phyloP scores from a whole-genome alignment of 2,888 invertebrate species.

The Pammene aurita region DNA sequence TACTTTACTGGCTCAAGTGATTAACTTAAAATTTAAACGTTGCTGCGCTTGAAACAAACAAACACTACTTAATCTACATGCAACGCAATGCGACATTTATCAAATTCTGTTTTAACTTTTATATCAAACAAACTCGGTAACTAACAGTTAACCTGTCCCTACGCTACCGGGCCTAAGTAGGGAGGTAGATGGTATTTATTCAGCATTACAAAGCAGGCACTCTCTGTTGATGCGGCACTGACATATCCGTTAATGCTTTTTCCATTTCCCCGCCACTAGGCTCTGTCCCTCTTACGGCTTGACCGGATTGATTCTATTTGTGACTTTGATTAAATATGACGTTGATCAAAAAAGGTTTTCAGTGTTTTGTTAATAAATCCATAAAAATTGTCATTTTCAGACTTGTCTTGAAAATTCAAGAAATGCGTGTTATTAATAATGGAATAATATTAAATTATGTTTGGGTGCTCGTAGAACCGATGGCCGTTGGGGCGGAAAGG shows the following conservation, averaged over 20 bases:
- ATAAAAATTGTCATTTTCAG: slow-evolving; percentile 12
- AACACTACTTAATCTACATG: no score
- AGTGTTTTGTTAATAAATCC: slow-evolving; percentile 30
- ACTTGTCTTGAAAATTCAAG: no score
- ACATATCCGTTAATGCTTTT: slow-evolving; percentile 84
- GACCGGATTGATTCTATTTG: slow-evolving; percentile 66
- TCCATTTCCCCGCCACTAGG: slow-evolving; percentile 76
- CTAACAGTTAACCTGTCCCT: slow-evolving; percentile 51
- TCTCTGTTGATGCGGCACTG: slow-evolving; percentile 80
- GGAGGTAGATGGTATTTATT: slow-evolving; percentile 78
- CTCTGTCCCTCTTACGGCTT: slow-evolving; percentile 62
- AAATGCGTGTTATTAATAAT: no score
- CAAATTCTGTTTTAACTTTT: no score
- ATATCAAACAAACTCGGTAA: no score
- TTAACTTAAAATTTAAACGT: no score
- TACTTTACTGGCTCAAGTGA: no score
- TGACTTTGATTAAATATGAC: slow-evolving; percentile 46
- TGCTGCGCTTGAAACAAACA: no score
- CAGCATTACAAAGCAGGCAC: slow-evolving; percentile 80
- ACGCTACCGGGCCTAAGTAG: slow-evolving; percentile 59
- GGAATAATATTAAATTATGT: no score
- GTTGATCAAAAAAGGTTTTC: slow-evolving; percentile 30
- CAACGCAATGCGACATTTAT: no score
- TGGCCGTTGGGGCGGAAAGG: no score
- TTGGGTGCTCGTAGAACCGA: no score